phyloP scores from a whole-genome alignment of 2,797 vertebrate genomes.

The Morus bassanus region DNA sequence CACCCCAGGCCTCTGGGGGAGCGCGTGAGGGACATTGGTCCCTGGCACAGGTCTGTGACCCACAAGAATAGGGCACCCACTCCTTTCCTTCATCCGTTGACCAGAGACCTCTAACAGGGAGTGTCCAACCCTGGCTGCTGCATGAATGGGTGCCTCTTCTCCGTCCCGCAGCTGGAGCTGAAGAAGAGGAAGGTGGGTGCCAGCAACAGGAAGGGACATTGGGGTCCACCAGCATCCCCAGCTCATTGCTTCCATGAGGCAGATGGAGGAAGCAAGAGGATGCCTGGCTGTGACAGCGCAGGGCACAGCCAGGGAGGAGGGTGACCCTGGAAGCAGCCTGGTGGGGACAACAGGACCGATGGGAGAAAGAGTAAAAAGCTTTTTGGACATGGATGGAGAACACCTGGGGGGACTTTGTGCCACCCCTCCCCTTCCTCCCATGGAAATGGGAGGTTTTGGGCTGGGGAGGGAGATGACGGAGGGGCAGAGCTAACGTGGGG shows the following conservation, averaged over 20 bases:
- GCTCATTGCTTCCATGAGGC: neutral
- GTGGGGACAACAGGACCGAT: neutral
- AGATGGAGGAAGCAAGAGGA: neutral
- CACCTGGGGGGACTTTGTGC: neutral
- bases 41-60: neutral
- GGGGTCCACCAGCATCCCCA: neutral
- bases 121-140: neutral
- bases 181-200: neutral
- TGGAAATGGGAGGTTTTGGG: neutral
- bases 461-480: neutral
- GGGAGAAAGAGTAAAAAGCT: neutral
- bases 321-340: neutral
- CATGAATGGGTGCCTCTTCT: neutral
- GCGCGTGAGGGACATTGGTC: neutral
- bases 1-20: neutral
- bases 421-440: neutral
- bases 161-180: neutral
- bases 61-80: fast-evolving
- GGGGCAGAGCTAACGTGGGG: neutral
- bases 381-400: neutral
- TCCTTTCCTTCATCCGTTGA: neutral
- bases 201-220: neutral
- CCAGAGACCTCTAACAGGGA: neutral
- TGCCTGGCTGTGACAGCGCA: neutral
- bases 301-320: fast-evolving